A percentile compares a stretch with the other conserved stretches of the same genome.
phyloP scores from a whole-genome alignment of 2,113 vertebrate species.

The Nycticebus coucang region DNA sequence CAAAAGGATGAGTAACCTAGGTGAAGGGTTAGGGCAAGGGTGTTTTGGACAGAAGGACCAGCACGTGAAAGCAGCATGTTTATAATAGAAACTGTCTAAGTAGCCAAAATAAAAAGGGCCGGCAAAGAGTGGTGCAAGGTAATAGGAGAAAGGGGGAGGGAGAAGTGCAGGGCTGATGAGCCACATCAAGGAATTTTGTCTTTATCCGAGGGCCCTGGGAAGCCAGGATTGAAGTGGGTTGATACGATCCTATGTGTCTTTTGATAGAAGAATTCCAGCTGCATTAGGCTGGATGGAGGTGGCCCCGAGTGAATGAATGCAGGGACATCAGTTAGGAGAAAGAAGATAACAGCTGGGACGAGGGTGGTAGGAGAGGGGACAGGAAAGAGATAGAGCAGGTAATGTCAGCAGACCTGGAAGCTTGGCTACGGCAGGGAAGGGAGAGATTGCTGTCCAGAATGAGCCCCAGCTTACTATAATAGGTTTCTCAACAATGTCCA shows the following conservation, averaged over 20 bases:
- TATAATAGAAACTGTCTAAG: not conserved
- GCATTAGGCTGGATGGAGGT: not conserved
- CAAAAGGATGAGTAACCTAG: not conserved
- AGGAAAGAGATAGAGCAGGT: not conserved
- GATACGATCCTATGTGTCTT: not conserved
- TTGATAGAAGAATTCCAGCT: not conserved
- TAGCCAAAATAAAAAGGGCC: not conserved
- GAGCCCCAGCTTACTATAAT: not conserved
- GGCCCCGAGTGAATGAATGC: no score
- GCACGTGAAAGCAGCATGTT: not conserved
- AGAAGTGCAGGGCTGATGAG: fast-evolving
- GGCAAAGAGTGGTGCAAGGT: not conserved
- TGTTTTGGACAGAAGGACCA: not conserved
- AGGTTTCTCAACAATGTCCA: not conserved
- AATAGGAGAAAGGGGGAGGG: not conserved
- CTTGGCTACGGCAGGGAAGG: not conserved
- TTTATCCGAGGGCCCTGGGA: not conserved
- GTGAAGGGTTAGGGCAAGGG: not conserved
- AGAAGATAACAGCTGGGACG: not conserved
- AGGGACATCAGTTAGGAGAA: not conserved
- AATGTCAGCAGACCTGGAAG: not conserved
- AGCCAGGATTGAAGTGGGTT: not conserved
- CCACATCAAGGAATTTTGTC: not conserved
- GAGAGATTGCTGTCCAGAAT: not conserved
- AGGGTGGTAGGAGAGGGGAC: not conserved